phyloP scores from a whole-genome alignment of 2,888 invertebrate species.

The Phortica okadai region DNA sequence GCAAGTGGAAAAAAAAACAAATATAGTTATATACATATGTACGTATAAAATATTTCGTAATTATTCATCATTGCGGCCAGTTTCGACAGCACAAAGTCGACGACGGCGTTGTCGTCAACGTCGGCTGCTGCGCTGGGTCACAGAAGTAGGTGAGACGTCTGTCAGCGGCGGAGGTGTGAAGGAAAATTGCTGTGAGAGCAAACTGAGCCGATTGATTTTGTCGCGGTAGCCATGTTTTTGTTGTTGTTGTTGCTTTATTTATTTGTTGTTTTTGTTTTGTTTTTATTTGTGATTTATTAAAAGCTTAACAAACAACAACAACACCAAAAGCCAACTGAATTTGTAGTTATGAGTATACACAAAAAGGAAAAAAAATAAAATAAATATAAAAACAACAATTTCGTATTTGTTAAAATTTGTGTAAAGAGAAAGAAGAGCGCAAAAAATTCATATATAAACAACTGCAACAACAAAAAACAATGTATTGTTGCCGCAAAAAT shows the following conservation, averaged over 20 bases:
- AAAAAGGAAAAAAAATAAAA: not conserved
- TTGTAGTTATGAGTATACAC: conserved; percentile 55
- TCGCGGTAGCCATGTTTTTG: conserved; percentile 54
- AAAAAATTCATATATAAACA: conserved; percentile 17
- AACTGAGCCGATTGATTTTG: conserved; percentile 55
- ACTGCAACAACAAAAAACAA: not conserved
- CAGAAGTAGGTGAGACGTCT: conserved; percentile 20
- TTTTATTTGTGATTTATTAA: conserved; percentile 60
- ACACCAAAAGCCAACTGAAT: conserved; percentile 56
- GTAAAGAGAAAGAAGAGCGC: not conserved
- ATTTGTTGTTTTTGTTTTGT: conserved; percentile 48
- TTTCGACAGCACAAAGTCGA: conserved; percentile 45
- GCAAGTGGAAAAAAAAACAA: conserved; percentile 18
- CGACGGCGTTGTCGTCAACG: not conserved
- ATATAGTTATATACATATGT: conserved; percentile 41
- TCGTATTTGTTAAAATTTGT: conserved; percentile 5
- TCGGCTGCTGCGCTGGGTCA: not conserved
- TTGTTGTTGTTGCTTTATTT: conserved; percentile 50
- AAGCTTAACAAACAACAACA: conserved; percentile 53
- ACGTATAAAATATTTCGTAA: conserved; percentile 60
- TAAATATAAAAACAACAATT: not conserved
- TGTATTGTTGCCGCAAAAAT: conserved; percentile 3
- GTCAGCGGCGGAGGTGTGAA: conserved; percentile 40
- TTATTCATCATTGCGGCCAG: conserved; percentile 58
- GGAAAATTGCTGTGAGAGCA: conserved; percentile 4